A percentile compares a stretch with the other conserved stretches of the same genome.
These are phyloP conservation scores for Epizoanthus scotinus DNA, from an alignment of 92 coral and sea anemone genomes.

Conservation along the genomic window DNA sequence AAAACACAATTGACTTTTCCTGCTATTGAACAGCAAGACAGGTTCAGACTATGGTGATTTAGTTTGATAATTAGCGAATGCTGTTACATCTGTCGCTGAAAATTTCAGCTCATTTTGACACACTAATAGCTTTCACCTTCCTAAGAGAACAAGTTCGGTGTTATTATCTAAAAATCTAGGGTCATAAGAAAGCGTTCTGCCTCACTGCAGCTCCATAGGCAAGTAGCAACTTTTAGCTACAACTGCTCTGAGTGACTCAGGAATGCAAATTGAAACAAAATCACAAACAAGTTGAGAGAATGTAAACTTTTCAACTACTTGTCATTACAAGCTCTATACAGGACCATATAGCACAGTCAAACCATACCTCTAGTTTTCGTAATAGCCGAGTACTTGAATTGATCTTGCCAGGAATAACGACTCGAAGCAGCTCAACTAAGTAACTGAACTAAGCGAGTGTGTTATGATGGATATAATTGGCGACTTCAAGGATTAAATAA, in stretches of 20 bases:
- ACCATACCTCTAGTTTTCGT: neutral
- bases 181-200: neutral
- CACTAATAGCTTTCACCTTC: neutral
- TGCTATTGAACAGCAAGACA: neutral
- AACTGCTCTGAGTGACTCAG: neutral
- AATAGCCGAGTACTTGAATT: neutral
- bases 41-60: neutral
- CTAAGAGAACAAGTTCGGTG: neutral
- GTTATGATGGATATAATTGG: neutral
- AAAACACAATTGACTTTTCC: neutral
- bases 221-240: neutral
- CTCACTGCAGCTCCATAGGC: neutral
- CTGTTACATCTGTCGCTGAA: slow-evolving; percentile 1
- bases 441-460: neutral
- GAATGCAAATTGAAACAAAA: too few species aligned
- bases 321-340: neutral
- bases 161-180: neutral
- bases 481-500: neutral
- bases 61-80: too few species aligned
- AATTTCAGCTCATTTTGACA: neutral
- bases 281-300: neutral
- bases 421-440: neutral
- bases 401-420: neutral
- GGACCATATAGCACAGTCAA: neutral
- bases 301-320: neutral